Conservation (phyloP, 2,888 invertebrate species). For the Heterodera filipjevi region DNA sequence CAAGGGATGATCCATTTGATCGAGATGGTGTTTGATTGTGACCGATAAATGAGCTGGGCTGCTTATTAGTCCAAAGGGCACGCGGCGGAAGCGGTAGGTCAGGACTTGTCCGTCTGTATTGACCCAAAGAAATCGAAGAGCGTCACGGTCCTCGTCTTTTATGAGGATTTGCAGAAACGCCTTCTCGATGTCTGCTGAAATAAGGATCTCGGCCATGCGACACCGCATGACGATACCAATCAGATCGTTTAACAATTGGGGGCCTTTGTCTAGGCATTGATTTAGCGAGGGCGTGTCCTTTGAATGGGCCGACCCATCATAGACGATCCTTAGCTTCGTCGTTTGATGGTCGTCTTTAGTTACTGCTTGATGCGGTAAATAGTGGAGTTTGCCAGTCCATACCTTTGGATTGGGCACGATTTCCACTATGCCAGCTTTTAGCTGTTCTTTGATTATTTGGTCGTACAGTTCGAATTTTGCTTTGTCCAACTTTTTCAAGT, state of each 20-base stretch:
- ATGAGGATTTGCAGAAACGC: constrained; percentile 6
- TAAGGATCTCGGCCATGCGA: not conserved
- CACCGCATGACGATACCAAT: not conserved
- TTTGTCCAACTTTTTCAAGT: not conserved
- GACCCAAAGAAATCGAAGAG: not conserved
- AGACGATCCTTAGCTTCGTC: not conserved
- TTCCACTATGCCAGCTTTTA: not conserved
- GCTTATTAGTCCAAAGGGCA: constrained; percentile 8
- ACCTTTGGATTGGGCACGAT: not conserved
- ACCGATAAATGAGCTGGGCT: not conserved
- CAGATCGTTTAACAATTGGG: not conserved
- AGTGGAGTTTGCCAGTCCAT: not conserved
- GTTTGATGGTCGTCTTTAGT: not conserved
- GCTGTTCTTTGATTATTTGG: not conserved
- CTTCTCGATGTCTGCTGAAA: constrained; percentile 1
- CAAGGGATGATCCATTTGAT: not conserved
- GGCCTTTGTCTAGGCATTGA: not conserved
- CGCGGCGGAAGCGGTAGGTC: not conserved
- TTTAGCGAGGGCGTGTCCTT: not conserved
- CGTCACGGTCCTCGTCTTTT: not conserved
- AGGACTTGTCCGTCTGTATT: not conserved
- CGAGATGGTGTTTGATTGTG: not conserved
- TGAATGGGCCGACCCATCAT: not conserved
- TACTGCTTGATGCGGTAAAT: not conserved
- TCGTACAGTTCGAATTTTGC: not conserved